Conservation (phyloP, 2,888 invertebrate genomes). For the Bugula neritina region DNA sequence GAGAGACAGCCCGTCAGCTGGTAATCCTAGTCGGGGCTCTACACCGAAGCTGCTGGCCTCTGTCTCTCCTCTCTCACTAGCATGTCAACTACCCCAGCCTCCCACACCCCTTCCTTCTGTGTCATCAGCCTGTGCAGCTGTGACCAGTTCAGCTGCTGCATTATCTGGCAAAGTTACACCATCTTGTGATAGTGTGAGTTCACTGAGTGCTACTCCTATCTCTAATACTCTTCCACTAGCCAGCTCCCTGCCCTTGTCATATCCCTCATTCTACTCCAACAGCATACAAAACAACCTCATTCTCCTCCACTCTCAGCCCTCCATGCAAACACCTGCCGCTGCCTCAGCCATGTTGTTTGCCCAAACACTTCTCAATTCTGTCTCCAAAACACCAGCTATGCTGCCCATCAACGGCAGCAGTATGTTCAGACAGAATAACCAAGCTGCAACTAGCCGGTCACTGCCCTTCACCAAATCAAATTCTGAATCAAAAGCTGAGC, state of each 20-base stretch:
- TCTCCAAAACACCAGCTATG: neutral
- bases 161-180: no score
- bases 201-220: neutral
- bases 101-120: neutral
- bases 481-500: neutral
- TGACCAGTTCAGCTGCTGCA: neutral
- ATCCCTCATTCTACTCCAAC: constrained; percentile 1
- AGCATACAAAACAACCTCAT: no score
- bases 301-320: no score
- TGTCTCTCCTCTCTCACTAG: no score
- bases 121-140: no score
- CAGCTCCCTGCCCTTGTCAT: neutral
- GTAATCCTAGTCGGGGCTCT: neutral
- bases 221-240: neutral
- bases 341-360: neutral
- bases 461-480: neutral
- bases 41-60: no score
- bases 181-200: no score
- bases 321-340: no score
- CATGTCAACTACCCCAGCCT: no score
- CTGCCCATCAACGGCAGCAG: neutral
- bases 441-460: neutral
- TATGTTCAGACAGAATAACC: neutral
- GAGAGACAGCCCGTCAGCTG: neutral
- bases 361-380: neutral